These are phyloP conservation scores for Aricia agestis DNA, from an alignment of 1,140 invertebrate species.

Conservation along the genomic window DNA sequence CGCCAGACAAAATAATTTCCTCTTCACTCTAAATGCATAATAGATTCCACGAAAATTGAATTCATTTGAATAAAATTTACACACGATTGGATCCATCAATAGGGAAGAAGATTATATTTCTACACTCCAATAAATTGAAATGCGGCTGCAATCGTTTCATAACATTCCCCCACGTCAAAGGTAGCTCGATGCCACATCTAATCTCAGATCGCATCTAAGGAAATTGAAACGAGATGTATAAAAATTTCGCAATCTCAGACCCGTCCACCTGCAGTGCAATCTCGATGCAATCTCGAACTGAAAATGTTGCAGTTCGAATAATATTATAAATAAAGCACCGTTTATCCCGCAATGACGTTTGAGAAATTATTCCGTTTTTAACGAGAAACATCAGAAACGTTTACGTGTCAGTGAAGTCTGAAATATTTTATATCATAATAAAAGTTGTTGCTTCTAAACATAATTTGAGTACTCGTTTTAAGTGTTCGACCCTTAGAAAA, in stretches of 20 bases:
- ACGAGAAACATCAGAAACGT: not conserved
- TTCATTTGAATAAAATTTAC: constrained; percentile 13
- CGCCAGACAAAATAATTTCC: not conserved
- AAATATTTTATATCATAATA: not conserved
- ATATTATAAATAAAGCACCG: constrained; percentile 15
- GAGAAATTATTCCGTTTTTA: constrained; percentile 7
- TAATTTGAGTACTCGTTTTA: no score
- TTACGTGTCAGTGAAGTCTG: not conserved
- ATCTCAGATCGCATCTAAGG: constrained; percentile 34
- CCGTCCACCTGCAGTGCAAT: constrained; percentile 34
- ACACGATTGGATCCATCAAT: constrained; percentile 15
- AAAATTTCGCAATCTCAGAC: constrained; percentile 34
- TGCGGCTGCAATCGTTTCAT: constrained; percentile 15
- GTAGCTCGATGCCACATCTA: constrained; percentile 26
- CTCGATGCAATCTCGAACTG: constrained; percentile 28
- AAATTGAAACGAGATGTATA: constrained; percentile 39
- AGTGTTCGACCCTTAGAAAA: no score
- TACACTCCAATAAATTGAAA: constrained; percentile 22
- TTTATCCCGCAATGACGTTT: constrained; percentile 5
- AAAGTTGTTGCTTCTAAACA: no score
- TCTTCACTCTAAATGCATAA: not conserved
- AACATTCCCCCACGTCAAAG: constrained; percentile 20
- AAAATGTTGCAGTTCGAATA: constrained; percentile 22
- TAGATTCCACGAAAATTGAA: constrained; percentile 1
- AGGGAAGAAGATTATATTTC: constrained; percentile 16